Evolutionary conservation across 2,888 invertebrate species (phyloP).

Genomic region (Copidosoma aretas): DNA sequence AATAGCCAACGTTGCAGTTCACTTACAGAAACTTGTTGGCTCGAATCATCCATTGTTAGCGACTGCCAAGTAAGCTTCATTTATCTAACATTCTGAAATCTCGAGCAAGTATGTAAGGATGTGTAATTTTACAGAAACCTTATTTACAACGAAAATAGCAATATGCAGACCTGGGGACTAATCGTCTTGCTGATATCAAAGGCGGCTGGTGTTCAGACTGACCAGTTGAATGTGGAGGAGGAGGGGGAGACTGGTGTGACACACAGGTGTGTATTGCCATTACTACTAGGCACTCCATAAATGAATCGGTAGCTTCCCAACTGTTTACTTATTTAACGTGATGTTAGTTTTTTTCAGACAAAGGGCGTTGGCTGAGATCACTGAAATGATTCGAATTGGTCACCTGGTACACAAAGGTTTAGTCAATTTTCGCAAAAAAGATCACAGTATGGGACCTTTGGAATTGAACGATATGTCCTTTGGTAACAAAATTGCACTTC

Average conservation of each 20-base stretch:
- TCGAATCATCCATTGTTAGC: constrained; percentile 92
- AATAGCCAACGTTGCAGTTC: constrained; percentile 91
- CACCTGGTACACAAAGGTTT: constrained; percentile 88
- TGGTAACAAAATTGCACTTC: constrained; percentile 92
- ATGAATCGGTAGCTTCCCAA: too few relatives aligned
- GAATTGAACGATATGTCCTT: constrained; percentile 77
- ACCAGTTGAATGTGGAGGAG: constrained; percentile 79
- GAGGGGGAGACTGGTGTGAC: constrained; percentile 86
- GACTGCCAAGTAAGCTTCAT: constrained; percentile 83
- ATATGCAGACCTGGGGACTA: constrained; percentile 93
- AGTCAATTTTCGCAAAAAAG: constrained; percentile 77
- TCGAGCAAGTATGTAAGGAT: too few relatives aligned
- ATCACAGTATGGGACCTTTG: constrained; percentile 66
- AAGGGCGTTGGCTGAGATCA: constrained; percentile 90
- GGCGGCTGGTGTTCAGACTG: constrained; percentile 86
- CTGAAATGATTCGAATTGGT: constrained; percentile 94
- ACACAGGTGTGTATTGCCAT: constrained; percentile 67
- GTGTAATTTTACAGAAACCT: constrained; percentile 73
- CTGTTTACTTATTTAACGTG: neutral
- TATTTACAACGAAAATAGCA: constrained; percentile 89
- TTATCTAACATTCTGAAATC: constrained; percentile 5
- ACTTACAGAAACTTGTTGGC: constrained; percentile 88
- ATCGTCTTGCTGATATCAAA: constrained; percentile 90
- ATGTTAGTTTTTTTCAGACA: constrained; percentile 66
- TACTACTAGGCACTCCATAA: too few relatives aligned